Base-by-base conservation (phyloP, 2,113 vertebrate species). In the Scytalopus superciliaris region DNA sequence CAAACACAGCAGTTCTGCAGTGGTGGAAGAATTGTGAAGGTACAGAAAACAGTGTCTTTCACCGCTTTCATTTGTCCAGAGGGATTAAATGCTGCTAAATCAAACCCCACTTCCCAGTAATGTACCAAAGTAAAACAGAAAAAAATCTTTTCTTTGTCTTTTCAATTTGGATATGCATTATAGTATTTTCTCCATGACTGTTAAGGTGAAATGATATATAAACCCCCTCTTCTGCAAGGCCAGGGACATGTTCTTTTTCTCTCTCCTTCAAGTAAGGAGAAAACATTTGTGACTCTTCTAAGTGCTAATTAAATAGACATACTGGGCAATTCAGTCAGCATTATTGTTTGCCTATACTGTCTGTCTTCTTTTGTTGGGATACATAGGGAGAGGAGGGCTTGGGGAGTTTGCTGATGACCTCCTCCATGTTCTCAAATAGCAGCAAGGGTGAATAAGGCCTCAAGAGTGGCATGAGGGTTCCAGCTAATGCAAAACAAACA, bases 291-390 rank as follows among this genome's bases (percentile, higher is more conserved):
- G 66, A 64, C 47, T 86, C 37, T 86, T 78, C 33, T 62, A 78
- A 93, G 64, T 90, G 90, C 39, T 96, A 89, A 81, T 95, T 96
- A 92, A 92, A 75, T 57, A 94, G 92, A 86, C 19, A 14, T 81
- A 88, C 75, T 68, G 66, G 47, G 19, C 72, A 88, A 81, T 97
- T 95, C 73, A 78, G 47, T 10, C 2, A 1, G 57, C 9, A 9
- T 81, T 94, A 68, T 39, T 92, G 64, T 94, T 96, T 94, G 47
- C 50, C 47, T 90, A 9, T 6, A 44, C 9, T 57, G 39, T 84
- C 47, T 67, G 27, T 89, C 35, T 60, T 75, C 56, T 82, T 93
- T 67, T 86, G 13, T 45, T 92, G 60, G 53, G 40, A 56, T 82
- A 23, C 31, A 49, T 3, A 60, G 53, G 63, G 42, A 95, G 47